Conservation (phyloP, 2,113 vertebrate genomes). For the Malurus melanocephalus region DNA sequence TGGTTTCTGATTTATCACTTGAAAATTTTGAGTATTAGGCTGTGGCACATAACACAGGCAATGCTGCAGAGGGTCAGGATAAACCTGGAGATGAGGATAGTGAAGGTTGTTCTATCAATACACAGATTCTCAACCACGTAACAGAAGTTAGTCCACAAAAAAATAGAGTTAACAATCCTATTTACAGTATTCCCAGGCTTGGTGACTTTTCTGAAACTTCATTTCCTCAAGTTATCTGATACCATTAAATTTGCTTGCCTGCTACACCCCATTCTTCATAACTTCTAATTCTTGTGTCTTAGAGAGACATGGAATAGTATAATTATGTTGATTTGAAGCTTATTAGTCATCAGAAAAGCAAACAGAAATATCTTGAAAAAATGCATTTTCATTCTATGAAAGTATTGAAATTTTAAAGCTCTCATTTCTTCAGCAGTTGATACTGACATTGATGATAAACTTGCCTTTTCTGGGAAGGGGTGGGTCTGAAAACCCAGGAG, state of each 20-base stretch:
- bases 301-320: background rate
- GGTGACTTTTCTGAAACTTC: background rate
- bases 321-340: background rate
- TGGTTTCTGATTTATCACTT: background rate
- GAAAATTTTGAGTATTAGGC: background rate
- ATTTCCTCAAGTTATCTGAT: background rate
- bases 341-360: background rate
- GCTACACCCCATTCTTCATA: background rate
- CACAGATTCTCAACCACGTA: background rate
- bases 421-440: background rate
- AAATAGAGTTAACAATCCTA: background rate
- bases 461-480: background rate
- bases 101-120: background rate
- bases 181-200: background rate
- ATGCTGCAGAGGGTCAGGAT: accelerated
- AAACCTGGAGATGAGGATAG: background rate
- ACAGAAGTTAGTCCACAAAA: background rate
- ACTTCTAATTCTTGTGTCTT: background rate
- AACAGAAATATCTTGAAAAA: background rate
- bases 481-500: background rate
- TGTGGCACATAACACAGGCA: background rate
- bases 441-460: background rate
- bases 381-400: background rate
- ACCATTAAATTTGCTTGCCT: background rate
- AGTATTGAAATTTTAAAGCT: background rate